Evolutionary conservation across 2,797 vertebrate genomes (phyloP).

Genomic region (Synaphobranchus kaupii): DNA sequence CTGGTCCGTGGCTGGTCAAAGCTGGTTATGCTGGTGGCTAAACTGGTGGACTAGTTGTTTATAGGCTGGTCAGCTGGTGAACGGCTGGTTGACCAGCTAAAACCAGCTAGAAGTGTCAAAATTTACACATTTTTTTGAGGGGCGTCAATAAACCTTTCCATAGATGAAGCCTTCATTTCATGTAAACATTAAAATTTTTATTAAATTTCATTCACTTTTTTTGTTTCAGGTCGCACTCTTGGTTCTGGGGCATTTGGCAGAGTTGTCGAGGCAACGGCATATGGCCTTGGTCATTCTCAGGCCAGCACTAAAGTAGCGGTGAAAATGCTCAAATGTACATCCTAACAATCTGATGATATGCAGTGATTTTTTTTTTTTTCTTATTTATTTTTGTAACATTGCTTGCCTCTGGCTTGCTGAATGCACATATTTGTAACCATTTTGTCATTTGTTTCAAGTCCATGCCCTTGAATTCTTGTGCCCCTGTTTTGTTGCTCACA

Average conservation of each 20-base stretch:
- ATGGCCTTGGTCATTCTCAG: slow-evolving; percentile 85
- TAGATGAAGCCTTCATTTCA: neutral
- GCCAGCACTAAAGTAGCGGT: slow-evolving; percentile 95
- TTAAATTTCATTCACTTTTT: neutral
- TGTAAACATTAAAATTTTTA: neutral
- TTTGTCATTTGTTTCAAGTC: neutral
- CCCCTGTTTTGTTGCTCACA: slow-evolving; percentile 50
- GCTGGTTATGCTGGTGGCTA: too few relatives aligned
- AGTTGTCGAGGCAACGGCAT: slow-evolving; percentile 94
- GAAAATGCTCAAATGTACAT: slow-evolving; percentile 99
- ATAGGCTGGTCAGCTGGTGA: too few relatives aligned
- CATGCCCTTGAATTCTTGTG: neutral
- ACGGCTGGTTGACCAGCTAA: too few relatives aligned
- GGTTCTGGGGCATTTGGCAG: slow-evolving; percentile 96
- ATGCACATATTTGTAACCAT: neutral
- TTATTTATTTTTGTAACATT: neutral
- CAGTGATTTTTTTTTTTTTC: neutral
- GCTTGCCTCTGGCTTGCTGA: neutral
- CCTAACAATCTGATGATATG: neutral
- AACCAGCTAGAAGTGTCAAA: too few relatives aligned
- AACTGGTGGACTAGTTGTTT: too few relatives aligned
- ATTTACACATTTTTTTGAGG: neutral
- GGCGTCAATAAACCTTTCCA: neutral
- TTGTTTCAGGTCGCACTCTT: slow-evolving; percentile 86
- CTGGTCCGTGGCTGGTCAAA: too few relatives aligned